phyloP scores from a whole-genome alignment of 1,140 invertebrate genomes.

The Meloidogyne hapla region DNA sequence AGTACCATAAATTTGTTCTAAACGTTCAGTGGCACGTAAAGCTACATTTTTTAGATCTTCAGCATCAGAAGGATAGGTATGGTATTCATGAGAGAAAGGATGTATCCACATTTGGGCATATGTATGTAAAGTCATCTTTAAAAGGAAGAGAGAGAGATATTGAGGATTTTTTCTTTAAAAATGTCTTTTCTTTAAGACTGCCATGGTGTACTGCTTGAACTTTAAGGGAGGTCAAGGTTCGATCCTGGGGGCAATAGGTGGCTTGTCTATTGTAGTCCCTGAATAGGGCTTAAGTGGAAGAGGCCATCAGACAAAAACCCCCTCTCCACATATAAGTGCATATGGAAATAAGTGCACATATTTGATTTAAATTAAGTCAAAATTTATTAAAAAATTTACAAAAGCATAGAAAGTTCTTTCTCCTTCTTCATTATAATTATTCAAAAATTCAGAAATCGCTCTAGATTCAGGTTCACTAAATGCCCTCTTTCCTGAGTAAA shows the following conservation, averaged over 20 bases:
- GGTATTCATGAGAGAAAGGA: constrained; percentile 56
- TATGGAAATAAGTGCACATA: too few relatives aligned
- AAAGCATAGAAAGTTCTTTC: constrained; percentile 13
- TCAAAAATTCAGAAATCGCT: constrained; percentile 33
- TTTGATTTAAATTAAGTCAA: too few relatives aligned
- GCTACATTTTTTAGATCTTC: constrained; percentile 42
- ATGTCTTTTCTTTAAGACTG: too few relatives aligned
- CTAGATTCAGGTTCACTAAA: constrained; percentile 62
- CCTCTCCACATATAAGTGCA: too few relatives aligned
- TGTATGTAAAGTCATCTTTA: constrained; percentile 58
- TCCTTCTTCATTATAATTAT: constrained; percentile 12
- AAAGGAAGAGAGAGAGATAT: neutral
- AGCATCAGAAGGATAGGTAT: neutral
- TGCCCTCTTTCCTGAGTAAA: constrained; percentile 56
- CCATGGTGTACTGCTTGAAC: too few relatives aligned
- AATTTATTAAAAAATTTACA: neutral
- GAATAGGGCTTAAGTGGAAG: too few relatives aligned
- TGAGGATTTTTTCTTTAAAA: neutral
- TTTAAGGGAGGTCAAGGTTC: too few relatives aligned
- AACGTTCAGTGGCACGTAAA: constrained; percentile 54
- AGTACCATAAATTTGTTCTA: constrained; percentile 58
- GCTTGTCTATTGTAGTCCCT: too few relatives aligned
- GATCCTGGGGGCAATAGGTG: too few relatives aligned
- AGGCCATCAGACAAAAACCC: too few relatives aligned
- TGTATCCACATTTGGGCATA: constrained; percentile 65